Base-by-base conservation (phyloP, 2,113 vertebrate genomes). In the Planiliza haematocheilus region DNA sequence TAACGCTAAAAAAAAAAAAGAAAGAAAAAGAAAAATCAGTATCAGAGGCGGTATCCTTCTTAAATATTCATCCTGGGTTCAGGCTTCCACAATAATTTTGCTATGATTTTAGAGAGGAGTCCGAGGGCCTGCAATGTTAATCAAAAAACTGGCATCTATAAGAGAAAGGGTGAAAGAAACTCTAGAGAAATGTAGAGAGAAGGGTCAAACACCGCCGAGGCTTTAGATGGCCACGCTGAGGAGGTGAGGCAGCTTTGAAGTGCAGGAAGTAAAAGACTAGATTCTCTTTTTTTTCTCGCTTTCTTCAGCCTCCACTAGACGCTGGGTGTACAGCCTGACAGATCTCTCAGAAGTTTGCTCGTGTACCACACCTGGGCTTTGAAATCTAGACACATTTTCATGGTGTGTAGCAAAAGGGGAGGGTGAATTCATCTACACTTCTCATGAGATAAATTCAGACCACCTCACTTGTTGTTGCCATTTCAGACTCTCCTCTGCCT, bases 241-340 rank as follows among this genome's bases (percentile, higher is more conserved):
- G 61, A 89, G 81, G 82, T 79, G 85, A 92, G 87, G 79, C 69
- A 55, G 46, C 93, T 95, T 95, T 95, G 94, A 95, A 90, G 92
- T 92, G 74, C 90, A 93, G 91, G 91, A 91, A 92, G 90, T 88
- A 86, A 86, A 81, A 90, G 84, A 84, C 81, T 75, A 87, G 81
- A 52, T 81, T 82, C 70, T 83, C 80, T 87, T 79, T 66, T 73
- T 70, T 56, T 62, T 62, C 70, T 39, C 79, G 24, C 70, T 77
- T 68, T 86, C 86, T 87, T 87, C 74, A 76, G 76, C 77, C 69
- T 87, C 78, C 87, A 66, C 81, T 45, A 81, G 78, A 77, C 45
- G 68, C 61, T 36, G 63, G 79, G 53, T 74, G 77, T 67, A 69
- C 72, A 87, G 76, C 67, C 74, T 81, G 81, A 83, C 86, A 89